These are phyloP conservation scores for Craterocephalus amniculus DNA, from an alignment of 2,797 vertebrate species.

Conservation along the genomic window DNA sequence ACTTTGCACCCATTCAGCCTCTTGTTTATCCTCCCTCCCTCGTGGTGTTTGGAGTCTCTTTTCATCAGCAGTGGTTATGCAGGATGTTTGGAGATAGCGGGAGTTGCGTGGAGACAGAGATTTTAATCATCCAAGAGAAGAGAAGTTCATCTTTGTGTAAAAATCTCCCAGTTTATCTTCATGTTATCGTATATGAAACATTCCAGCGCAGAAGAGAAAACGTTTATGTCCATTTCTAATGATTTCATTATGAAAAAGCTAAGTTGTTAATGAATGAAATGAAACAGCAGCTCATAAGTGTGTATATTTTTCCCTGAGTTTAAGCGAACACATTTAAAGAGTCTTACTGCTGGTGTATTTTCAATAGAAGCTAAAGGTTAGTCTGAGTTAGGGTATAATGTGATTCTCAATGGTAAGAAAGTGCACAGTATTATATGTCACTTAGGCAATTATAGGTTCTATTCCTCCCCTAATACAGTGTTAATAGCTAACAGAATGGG, in stretches of 20 bases:
- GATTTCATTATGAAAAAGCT: constrained; percentile 11
- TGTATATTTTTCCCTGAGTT: constrained; percentile 4
- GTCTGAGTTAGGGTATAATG: constrained; percentile 44
- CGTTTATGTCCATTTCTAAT: neutral
- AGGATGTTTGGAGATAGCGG: constrained; percentile 30
- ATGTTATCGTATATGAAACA: neutral
- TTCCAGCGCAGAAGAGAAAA: neutral
- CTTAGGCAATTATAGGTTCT: constrained; percentile 52
- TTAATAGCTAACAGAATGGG: constrained; percentile 64
- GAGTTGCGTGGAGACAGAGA: constrained; percentile 1
- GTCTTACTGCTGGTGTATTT: constrained; percentile 36
- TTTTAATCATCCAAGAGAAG: neutral
- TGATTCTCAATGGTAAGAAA: constrained; percentile 46
- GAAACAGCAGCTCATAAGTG: neutral
- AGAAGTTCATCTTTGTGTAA: neutral
- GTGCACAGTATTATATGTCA: constrained; percentile 52
- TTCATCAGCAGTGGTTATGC: constrained; percentile 33
- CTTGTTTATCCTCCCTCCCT: constrained; percentile 58
- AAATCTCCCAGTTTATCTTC: neutral
- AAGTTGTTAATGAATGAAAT: neutral
- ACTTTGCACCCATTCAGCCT: constrained; percentile 58
- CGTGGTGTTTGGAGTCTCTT: constrained; percentile 52
- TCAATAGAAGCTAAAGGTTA: constrained; percentile 29
- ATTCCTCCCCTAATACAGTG: constrained; percentile 38
- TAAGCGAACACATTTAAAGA: constrained; percentile 1